A percentile compares a stretch with the other conserved stretches of the same genome.
These are phyloP conservation scores for Scaptomyza graminum DNA, from an alignment of 1,140 invertebrate genomes.

Conservation along the genomic window DNA sequence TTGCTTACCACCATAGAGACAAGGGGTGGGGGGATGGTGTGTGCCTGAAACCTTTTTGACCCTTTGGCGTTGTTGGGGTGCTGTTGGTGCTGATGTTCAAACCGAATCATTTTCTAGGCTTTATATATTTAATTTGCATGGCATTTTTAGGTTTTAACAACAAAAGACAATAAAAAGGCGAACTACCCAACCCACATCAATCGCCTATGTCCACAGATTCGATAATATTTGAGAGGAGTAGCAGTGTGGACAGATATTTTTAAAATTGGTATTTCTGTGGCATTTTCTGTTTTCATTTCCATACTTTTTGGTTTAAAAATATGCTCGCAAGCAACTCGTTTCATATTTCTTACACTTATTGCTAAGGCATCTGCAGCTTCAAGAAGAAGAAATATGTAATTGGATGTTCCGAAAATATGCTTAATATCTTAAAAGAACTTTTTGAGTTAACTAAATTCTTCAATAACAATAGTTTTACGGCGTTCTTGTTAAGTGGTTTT, in stretches of 20 bases:
- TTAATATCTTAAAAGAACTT: background rate
- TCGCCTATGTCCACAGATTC: conserved; percentile 13
- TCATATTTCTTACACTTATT: background rate
- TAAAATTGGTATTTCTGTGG: conserved; percentile 14
- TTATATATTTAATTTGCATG: conserved; percentile 79
- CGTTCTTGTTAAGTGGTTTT: background rate
- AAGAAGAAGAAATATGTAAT: background rate
- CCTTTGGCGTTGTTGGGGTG: conserved; percentile 19
- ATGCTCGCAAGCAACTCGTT: background rate
- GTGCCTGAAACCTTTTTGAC: conserved; percentile 12
- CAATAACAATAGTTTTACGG: too few species aligned
- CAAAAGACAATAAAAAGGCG: background rate
- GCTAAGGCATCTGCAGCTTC: background rate
- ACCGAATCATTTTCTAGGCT: conserved; percentile 72
- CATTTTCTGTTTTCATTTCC: conserved; percentile 26
- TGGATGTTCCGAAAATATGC: background rate
- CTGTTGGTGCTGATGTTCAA: conserved; percentile 33
- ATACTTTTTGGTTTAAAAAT: background rate
- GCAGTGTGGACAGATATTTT: background rate
- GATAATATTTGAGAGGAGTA: conserved; percentile 2
- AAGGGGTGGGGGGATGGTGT: background rate
- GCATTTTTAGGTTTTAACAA: conserved; percentile 38
- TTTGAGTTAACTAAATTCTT: background rate
- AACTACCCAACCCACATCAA: background rate
- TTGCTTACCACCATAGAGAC: conserved; percentile 8